Conservation (phyloP, 2,797 vertebrate genomes). For the Rhinoraja longicauda region DNA sequence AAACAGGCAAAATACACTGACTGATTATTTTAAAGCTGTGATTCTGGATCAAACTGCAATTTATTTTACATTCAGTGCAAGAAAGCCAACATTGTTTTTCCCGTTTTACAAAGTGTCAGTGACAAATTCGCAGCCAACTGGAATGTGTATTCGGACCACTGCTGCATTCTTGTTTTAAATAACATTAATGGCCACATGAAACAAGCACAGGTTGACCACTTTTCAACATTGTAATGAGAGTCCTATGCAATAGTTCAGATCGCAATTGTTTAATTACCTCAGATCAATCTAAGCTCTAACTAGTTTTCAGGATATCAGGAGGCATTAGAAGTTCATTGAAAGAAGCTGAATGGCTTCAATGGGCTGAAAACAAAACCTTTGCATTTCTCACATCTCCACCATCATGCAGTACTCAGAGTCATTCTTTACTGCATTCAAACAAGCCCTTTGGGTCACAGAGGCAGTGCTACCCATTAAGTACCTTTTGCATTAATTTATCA, state of each 20-base stretch:
- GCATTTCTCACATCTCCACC: not conserved
- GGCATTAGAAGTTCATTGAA: not conserved
- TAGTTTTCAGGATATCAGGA: not conserved
- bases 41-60: not conserved
- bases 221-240: not conserved
- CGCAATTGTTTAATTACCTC: not conserved
- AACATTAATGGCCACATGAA: not conserved
- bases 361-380: not conserved
- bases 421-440: too few relatives aligned
- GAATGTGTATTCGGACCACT: not conserved
- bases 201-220: not conserved
- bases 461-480: too few relatives aligned
- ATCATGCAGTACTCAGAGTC: not conserved
- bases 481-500: too few relatives aligned
- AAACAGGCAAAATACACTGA: not conserved
- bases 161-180: not conserved
- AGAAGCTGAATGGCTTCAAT: too few relatives aligned
- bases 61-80: not conserved
- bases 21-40: not conserved
- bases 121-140: not conserved
- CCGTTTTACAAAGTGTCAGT: not conserved
- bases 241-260: not conserved
- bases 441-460: too few relatives aligned
- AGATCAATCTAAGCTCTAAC: not conserved
- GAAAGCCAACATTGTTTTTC: not conserved